Evolutionary conservation across 2,113 vertebrate genomes (phyloP), one percentile per base, ranked within the genome.

Genomic region (Tyto alba): DNA sequence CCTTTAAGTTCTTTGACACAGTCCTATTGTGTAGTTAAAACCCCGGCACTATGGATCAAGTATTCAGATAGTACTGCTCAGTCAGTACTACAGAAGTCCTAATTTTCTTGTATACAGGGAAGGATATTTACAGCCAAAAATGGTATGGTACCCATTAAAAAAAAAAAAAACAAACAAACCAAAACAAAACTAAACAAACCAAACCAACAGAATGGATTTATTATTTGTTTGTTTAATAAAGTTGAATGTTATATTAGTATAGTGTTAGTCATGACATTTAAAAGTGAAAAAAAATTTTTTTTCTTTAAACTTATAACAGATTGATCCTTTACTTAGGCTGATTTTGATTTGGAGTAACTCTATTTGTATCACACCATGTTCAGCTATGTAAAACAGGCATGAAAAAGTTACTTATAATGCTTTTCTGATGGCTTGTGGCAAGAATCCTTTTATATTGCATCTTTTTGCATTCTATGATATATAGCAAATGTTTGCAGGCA

Each of bases 91-190:
- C 7, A 26, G 12, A 63, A 47, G 14, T 26, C n/a, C 22, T 47
- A 26, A 81, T 50, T 80, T 64, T 52, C 38, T 81, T 66, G 10
- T 41, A 7, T 10, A 30, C 7, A 85, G 47, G 15, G 25, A 74
- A 6, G 13, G 3, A 0, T 1, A 40, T 71, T 69, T 77, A 15
- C 71, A 71, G 20, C 2, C 19, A n/a, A 78, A 84, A 85, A 32
- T 22, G 0, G 1, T 23, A 81, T 19, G 4, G 1, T 15, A 27
- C 6, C 10, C 8, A 55, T 67, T n/a, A 10, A 71, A 64, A 17
- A 59, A 63, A 19, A 60, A 76, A 40, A 13, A 13, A 13, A 36
- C 12, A 4, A 8, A 16, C 17, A 43, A 5, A 13, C 34, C 60
- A 16, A 16, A 34, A 45, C 14, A 13, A 41, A 14, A 4, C 7